Base-by-base conservation (phyloP, 2,113 vertebrate genomes). In the Melozone crissalis region DNA sequence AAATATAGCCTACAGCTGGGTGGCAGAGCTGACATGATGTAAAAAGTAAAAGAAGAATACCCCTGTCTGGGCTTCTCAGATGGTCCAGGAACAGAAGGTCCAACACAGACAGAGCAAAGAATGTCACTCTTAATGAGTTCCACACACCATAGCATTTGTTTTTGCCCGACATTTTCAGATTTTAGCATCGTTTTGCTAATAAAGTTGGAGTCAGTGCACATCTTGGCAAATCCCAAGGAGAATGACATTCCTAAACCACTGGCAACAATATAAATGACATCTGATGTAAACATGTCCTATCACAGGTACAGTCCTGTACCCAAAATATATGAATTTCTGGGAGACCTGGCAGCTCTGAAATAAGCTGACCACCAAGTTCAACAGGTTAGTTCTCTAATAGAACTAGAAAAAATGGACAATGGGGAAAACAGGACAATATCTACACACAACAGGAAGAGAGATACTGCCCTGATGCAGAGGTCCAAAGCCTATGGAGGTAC, bases 1-100 rank as follows among this genome's bases (percentile, higher is more conserved):
- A 85, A 73, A 83, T 41, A 58, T 0, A 79, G 31, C 33, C 44
- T 20, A 54, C 33, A 27, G 16, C 11, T 20, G 41, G 39, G 43
- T 66, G 21, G 87, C 71, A 91, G 65, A 84, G 44, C 61, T 81
- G 46, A 33, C 63, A 94, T 23, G n/a, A 58, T 39, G 68, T 33
- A 72, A 95, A 94, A 96, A 51, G 52, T 23, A 71, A 85, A 89
- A 93, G 68, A 86, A 95, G 44, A 55, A 67, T 66, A 61, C 91
- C 51, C 82, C 89, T 89, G 84, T 54, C 14, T 59, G 61, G 49
- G 43, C 41, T 90, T 95, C 90, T 96, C 51, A 74, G 15, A 51
- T 84, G 46, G 77, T 93, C 72, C 27, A 67, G 76, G 16, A 92
- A 88, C 63, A 89, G 75, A 90, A 91, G 81, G 94, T 63, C 20